Evolutionary conservation across 2,797 vertebrate species (phyloP), one percentile per base, ranked within the genome.

Genomic region (Karalla daura): DNA sequence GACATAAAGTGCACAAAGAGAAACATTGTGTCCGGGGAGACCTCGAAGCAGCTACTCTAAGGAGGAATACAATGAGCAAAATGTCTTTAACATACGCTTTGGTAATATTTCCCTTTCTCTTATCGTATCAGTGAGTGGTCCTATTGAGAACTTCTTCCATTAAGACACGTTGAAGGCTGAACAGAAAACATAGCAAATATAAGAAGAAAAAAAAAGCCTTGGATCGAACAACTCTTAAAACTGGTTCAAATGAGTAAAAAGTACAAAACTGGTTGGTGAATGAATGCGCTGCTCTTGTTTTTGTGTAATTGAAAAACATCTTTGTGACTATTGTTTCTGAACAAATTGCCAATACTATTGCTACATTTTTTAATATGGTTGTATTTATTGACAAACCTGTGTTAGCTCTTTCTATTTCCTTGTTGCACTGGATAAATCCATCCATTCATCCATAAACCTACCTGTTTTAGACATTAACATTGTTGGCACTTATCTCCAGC

Each of bases 91-190:
- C 41, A 62, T 32, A 37, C 63, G 62, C 47, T 43, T 70, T 37
- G 58, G 18, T 68, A 64, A 73, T 64, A 54, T 32, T 14, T 45
- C n/a, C n/a, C 52, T 80, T 45, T 73, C 53, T 25, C 5, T 35
- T 56, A 80, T 35, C 49, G 37, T 67, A 44, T 53, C 35, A 59
- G 45, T 0, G 0, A 47, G 59, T 27, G 36, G 25, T 47, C 59
- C 33, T 45, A 66, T 55, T 63, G 21, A 83, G 69, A 64, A 28
- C 67, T 43, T 58, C 46, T 45, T 47, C 36, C 32, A 75, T 46
- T 63, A 39, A 53, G 53, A 54, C 71, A 63, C 64, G 55, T 30
- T 63, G 47, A 67, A 14, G 49, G 56, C 74, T 86, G 50, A 79
- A 84, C 72, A 65, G 23, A 49, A 51, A 20, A 63, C 46, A 23